Conservation (phyloP, 2,797 vertebrate species). For the Ceryle rudis region DNA sequence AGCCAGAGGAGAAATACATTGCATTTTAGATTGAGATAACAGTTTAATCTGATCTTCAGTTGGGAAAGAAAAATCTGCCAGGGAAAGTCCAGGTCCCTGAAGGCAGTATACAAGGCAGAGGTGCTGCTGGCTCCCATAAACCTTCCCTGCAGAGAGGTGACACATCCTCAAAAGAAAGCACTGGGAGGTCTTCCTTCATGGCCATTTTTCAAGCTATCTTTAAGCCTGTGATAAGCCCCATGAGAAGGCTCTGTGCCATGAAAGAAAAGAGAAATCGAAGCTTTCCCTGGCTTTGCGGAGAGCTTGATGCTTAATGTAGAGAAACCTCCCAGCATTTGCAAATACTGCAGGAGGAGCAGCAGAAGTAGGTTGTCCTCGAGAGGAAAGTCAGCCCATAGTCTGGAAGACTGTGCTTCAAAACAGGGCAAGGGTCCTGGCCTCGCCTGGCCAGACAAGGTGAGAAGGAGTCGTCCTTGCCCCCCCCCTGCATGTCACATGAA, state of each 20-base stretch:
- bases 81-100: not conserved
- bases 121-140: rapidly evolving
- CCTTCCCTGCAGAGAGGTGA: not conserved
- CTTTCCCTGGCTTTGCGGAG: not conserved
- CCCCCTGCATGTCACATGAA: rapidly evolving
- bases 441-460: not conserved
- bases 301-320: not conserved
- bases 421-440: not conserved
- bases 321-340: not conserved
- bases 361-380: not conserved
- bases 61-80: not conserved
- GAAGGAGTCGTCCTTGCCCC: not conserved
- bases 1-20: not conserved
- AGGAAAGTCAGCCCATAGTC: not conserved
- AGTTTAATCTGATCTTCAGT: not conserved
- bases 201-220: not conserved
- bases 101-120: rapidly evolving
- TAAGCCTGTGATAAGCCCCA: not conserved
- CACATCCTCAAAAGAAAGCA: not conserved
- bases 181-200: not conserved
- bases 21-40: conserved; percentile 14
- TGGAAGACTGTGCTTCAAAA: not conserved
- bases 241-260: not conserved
- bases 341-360: not conserved
- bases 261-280: not conserved